Base-by-base conservation (phyloP, 2,888 invertebrate species). In the Dicyrtoma fusca region DNA sequence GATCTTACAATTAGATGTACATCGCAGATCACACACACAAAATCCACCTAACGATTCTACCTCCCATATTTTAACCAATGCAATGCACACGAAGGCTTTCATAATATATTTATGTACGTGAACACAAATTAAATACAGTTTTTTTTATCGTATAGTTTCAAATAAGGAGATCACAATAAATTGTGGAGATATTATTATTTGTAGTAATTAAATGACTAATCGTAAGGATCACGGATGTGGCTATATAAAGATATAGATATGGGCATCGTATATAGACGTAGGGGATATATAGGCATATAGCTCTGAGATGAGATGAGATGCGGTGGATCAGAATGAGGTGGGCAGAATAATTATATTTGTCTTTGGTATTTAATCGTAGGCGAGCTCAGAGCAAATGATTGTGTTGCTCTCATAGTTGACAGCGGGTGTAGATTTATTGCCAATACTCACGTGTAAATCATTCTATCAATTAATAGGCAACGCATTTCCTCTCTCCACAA, bases 361-460 rank as follows among this genome's bases (percentile, higher is more conserved):
- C 5, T 3, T 4, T 6, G 14, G 49, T 49, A 49, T 34, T 34
- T 34, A 34, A 34, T 34, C 34, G 34, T 34, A 34, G 34, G 34
- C 44, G 17, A 44, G 57, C 8, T 14, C 4, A 51, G 25, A 17
- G 14, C n/a, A 34, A 42, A 17, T 59, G 42, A 45, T 26, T 14
- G n/a, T 11, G 49, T 62, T 13, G 44, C 34, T 34, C 34, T 34
- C 34, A 8, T 34, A 34, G 34, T 53, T 53, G 75, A 72, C 76
- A 77, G 69, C 69, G 42, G 34, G 55, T 44, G 64, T 73, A 72
- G 76, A 78, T 78, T 78, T 78, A 78, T 78, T 63, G 64, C 44
- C 26, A 47, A 44, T 62, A 64, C 74, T 71, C 63, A 25, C 23
- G 71, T 62, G 74, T 75, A 78, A 75, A 78, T 78, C 75, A 76